These are phyloP conservation scores for Patagioenas fasciata DNA, from an alignment of 2,113 vertebrate genomes.

Conservation along the genomic window DNA sequence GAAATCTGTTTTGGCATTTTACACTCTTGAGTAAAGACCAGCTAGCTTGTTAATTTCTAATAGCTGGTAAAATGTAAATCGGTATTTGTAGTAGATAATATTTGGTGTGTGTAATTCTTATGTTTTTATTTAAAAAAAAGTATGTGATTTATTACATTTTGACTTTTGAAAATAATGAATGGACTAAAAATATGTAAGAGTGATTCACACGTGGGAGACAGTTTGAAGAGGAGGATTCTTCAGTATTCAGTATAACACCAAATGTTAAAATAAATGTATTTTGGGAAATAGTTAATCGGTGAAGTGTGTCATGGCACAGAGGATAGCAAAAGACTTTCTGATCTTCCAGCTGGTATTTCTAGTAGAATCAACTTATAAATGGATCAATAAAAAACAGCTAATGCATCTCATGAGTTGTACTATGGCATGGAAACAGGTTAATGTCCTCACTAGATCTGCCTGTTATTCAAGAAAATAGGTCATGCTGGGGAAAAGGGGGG, in stretches of 20 bases:
- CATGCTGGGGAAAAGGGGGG: background rate
- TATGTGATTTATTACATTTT: background rate
- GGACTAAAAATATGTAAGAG: conserved; percentile 38
- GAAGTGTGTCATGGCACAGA: conserved; percentile 12
- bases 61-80: background rate
- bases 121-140: background rate
- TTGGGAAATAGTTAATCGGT: background rate
- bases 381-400: conserved; percentile 50
- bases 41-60: background rate
- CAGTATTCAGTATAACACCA: background rate
- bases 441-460: background rate
- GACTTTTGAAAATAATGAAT: conserved; percentile 37
- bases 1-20: background rate
- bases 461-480: conserved; percentile 18
- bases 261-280: conserved; percentile 23
- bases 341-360: background rate
- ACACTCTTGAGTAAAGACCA: background rate
- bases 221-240: conserved; percentile 47
- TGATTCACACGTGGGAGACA: conserved; percentile 44
- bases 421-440: conserved; percentile 29
- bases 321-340: background rate
- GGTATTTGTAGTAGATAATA: background rate
- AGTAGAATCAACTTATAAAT: background rate
- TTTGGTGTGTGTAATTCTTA: background rate
- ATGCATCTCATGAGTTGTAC: conserved; percentile 15